Evolutionary conservation across 2,113 vertebrate genomes (phyloP).

Genomic region (Triplophysa tibetana): DNA sequence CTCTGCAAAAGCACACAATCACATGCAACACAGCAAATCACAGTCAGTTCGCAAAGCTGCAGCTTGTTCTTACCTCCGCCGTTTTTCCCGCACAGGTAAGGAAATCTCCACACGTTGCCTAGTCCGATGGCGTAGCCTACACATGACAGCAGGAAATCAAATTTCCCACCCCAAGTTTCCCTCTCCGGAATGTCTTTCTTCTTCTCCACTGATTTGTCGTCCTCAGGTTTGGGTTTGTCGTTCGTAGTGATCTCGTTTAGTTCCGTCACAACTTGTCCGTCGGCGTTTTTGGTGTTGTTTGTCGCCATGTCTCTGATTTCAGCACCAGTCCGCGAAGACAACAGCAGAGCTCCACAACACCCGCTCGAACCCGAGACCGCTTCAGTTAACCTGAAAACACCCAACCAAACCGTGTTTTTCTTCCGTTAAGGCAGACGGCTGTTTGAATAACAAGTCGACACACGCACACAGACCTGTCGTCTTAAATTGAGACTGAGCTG

Average conservation of each 20-base stretch:
- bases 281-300: conserved; percentile 86
- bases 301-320: conserved; percentile 92
- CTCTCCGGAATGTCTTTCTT: conserved; percentile 83
- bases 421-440: background rate
- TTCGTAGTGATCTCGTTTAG: conserved; percentile 89
- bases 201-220: conserved; percentile 86
- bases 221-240: conserved; percentile 91
- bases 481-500: background rate
- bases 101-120: conserved; percentile 98
- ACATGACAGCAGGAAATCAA: conserved; percentile 98
- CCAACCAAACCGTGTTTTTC: conserved; percentile 42
- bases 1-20: background rate
- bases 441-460: background rate
- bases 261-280: conserved; percentile 92
- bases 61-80: conserved; percentile 85
- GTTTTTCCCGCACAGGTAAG: conserved; percentile 97
- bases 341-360: conserved; percentile 95
- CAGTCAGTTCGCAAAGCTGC: background rate
- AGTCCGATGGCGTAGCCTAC: conserved; percentile 98
- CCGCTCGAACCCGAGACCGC: conserved; percentile 77
- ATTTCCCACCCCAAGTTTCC: conserved; percentile 94
- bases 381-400: conserved; percentile 69
- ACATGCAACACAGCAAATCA: background rate
- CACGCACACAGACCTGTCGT: background rate
- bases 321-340: conserved; percentile 78